Conservation (phyloP, 2,888 invertebrate genomes). For the Synergus laeviventris region DNA sequence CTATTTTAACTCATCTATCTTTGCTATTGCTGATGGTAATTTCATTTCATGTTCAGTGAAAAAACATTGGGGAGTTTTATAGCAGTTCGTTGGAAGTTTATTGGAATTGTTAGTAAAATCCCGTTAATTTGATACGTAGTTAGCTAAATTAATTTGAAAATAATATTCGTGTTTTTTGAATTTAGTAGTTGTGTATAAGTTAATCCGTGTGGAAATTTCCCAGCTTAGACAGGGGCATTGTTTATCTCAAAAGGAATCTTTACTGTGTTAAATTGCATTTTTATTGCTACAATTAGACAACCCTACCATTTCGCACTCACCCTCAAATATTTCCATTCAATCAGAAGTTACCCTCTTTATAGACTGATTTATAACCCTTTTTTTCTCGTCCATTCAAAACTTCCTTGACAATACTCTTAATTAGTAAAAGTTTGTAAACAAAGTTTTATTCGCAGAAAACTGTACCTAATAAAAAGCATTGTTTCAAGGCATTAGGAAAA, state of each 20-base stretch:
- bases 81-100: conserved; percentile 31
- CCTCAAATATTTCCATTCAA: neutral
- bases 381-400: neutral
- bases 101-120: conserved; percentile 19
- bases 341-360: neutral
- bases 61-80: conserved; percentile 21
- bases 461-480: too few species aligned
- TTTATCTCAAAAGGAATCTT: neutral
- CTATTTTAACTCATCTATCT: conserved; percentile 36
- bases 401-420: neutral
- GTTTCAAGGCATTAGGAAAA: too few species aligned
- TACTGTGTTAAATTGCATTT: neutral
- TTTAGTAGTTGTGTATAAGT: too few species aligned
- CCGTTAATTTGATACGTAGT: conserved; percentile 1
- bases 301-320: neutral
- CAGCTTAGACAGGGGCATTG: too few species aligned
- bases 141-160: neutral
- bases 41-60: conserved; percentile 22
- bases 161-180: neutral
- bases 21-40: conserved; percentile 26
- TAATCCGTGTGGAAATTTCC: too few species aligned
- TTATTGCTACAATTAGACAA: neutral
- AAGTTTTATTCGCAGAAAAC: too few species aligned
- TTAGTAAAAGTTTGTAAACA: neutral
- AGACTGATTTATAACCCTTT: neutral